phyloP scores from a whole-genome alignment of 2,113 vertebrate genomes.

The Pelecanoides urinatrix region DNA sequence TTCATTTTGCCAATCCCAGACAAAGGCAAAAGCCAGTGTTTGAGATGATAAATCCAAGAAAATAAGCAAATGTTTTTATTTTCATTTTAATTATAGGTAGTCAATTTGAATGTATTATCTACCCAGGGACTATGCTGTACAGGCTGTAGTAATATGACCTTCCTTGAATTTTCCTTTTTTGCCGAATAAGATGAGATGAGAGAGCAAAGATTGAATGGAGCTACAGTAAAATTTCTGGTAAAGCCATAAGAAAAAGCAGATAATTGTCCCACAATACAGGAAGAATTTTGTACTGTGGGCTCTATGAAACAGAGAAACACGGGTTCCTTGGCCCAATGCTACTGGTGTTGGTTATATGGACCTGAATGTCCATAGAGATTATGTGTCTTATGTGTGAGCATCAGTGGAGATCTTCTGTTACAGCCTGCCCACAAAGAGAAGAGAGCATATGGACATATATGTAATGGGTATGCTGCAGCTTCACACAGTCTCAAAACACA shows the following conservation, averaged over 20 bases:
- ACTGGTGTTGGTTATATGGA: background rate
- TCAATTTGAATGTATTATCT: background rate
- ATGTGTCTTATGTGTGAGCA: background rate
- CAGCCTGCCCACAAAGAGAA: background rate
- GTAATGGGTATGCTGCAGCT: background rate
- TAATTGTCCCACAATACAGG: background rate
- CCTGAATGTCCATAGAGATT: background rate
- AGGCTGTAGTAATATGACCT: background rate
- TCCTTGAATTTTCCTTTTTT: background rate
- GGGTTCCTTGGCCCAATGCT: background rate
- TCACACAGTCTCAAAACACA: background rate
- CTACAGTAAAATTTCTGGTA: background rate
- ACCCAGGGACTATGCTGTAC: background rate
- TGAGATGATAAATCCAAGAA: background rate
- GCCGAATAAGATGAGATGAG: background rate
- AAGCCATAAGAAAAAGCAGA: background rate
- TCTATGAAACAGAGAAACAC: background rate
- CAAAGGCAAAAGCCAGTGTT: background rate
- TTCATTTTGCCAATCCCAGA: background rate
- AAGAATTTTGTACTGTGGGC: background rate
- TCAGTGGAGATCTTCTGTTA: background rate
- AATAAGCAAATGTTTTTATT: background rate
- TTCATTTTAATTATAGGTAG: background rate
- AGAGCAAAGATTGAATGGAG: background rate
- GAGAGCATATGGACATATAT: rapidly evolving